Base-by-base conservation (phyloP, 2,888 invertebrate species). In the Selenia dentaria region DNA sequence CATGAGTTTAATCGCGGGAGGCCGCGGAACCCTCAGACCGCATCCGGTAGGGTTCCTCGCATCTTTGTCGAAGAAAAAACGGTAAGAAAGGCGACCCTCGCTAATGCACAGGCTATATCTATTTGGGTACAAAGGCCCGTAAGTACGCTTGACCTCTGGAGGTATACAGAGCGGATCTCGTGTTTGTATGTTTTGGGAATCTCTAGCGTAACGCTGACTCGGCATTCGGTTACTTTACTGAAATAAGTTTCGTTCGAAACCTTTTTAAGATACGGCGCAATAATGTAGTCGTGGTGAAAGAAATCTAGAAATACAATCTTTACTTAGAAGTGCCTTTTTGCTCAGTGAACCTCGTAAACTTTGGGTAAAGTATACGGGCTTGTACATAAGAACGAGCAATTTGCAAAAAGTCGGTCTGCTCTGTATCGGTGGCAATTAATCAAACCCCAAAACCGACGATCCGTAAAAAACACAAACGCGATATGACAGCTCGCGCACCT, bases 91-190 rank as follows among this genome's bases (percentile, higher is more conserved):
- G 66, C 74, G 68, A 80, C 79, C 82, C 81, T 78, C 67, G 69
- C 81, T 88, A 88, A 88, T 86, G 86, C 79, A 84, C 79, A 79
- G 74, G 70, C 75, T 79, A 76, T 83, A 82, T 80, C 79, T 84
- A 77, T 86, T 84, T 78, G 78, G 75, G 68, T 76, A 84, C 73
- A 83, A 84, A 83, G 79, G 75, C 74, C 62, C 67, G 61, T 59
- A 65, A 82, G 79, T 77, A 74, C 73, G 76, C 83, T 84, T 84
- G 85, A 86, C 83, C 87, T 76, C 71, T 59, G 70, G 70, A 70
- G 69, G 62, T 72, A 63, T 70, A 69, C 25, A 57, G 67, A 51
- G 34, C 55, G 56, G 48, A 56, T 36, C 62, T 52, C 65, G 61
- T 71, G 67, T 73, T 68, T 69, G 63, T 64, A 66, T 62, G 62